Evolutionary conservation across 2,113 vertebrate genomes (phyloP).

Genomic region (Orthochromis indermauri): DNA sequence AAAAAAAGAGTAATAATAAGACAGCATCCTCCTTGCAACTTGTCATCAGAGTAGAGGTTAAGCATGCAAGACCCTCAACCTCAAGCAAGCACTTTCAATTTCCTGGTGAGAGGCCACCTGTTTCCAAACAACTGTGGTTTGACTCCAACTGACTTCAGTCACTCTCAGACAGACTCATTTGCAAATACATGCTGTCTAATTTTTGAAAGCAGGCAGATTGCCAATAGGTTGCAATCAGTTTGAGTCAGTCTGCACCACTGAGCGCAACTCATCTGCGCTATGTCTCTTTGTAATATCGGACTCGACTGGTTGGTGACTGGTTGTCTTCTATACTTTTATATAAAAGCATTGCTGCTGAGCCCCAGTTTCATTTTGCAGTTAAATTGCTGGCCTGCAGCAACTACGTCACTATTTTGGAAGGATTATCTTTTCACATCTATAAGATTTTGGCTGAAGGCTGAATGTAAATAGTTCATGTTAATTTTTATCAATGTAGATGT

Average conservation of each 20-base stretch:
- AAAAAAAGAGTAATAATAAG: neutral
- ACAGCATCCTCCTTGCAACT: neutral
- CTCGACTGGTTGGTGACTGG: neutral
- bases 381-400: neutral
- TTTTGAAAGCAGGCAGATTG: neutral
- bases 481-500: neutral
- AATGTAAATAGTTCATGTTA: neutral
- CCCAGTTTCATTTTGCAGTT: neutral
- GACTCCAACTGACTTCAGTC: neutral
- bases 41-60: neutral
- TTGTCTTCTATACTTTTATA: neutral
- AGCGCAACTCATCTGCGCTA: accelerated
- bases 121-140: neutral
- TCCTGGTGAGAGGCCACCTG: neutral
- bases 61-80: neutral
- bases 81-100: neutral
- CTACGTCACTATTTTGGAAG: neutral
- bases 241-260: neutral
- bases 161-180: neutral
- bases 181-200: neutral
- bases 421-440: neutral
- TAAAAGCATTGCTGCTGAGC: neutral
- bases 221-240: neutral
- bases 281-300: neutral
- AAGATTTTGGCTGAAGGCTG: neutral